phyloP scores from a whole-genome alignment of 2,113 vertebrate species.

The Zapus hudsonius region DNA sequence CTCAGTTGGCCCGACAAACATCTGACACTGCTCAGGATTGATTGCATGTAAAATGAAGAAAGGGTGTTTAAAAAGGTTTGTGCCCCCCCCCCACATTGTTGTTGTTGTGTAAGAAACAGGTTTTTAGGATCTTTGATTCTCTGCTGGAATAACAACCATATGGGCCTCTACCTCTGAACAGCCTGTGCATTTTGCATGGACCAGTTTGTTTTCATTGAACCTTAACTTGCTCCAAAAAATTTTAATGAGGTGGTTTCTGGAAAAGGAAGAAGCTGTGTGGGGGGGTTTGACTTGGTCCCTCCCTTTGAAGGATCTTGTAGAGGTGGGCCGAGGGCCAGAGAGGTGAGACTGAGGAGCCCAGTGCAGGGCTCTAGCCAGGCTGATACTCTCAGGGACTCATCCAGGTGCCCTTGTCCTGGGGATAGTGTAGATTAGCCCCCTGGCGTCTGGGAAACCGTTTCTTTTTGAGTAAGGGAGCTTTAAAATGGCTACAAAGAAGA shows the following conservation, averaged over 20 bases:
- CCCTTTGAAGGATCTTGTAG: neutral
- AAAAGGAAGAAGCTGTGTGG: neutral
- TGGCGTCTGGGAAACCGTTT: slow-evolving; percentile 27
- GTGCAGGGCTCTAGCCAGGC: neutral
- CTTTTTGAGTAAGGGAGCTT: slow-evolving; percentile 56
- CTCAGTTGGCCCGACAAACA: neutral
- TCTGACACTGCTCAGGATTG: slow-evolving; percentile 1
- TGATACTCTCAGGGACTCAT: slow-evolving; percentile 23
- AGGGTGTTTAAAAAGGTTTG: neutral
- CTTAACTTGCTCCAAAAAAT: slow-evolving; percentile 42
- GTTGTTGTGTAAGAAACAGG: slow-evolving; percentile 35
- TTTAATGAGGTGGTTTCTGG: slow-evolving; percentile 48
- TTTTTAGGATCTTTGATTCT: slow-evolving; percentile 55
- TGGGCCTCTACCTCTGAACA: neutral
- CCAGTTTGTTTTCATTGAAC: slow-evolving; percentile 51
- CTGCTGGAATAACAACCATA: neutral
- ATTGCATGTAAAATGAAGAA: neutral
- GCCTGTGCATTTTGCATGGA: slow-evolving; percentile 47
- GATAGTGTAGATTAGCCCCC: slow-evolving; percentile 48
- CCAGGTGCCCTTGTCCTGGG: slow-evolving; percentile 58
- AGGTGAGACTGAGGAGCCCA: neutral
- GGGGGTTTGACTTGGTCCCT: neutral
- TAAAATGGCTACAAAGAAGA: neutral
- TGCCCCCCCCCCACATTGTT: neutral
- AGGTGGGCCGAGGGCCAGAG: neutral